Evolutionary conservation across 2,797 vertebrate genomes (phyloP).

Genomic region (Muraenolepis orangiensis): DNA sequence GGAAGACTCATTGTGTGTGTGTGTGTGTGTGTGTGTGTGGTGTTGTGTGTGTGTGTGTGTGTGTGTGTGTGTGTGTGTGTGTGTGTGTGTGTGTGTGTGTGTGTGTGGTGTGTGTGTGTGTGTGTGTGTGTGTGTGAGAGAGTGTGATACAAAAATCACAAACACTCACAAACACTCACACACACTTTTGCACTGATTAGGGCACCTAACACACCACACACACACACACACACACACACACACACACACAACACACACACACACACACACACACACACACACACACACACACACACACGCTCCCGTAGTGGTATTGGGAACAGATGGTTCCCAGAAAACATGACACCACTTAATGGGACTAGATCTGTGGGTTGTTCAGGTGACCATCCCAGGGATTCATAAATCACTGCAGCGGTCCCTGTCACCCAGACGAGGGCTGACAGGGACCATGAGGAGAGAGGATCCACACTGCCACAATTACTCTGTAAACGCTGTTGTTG

Average conservation of each 20-base stretch:
- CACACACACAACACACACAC: conserved; percentile 1
- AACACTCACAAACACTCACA: conserved; percentile 1
- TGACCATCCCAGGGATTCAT: conserved; percentile 39
- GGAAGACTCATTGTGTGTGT: too few species aligned
- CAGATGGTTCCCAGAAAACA: conserved; percentile 57
- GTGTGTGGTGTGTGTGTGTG: too few species aligned
- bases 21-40: too few species aligned
- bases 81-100: too few species aligned
- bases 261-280: conserved; percentile 4
- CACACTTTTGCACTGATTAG: background rate
- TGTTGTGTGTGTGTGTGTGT: too few species aligned
- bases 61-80: too few species aligned
- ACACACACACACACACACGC: background rate
- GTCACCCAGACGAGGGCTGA: conserved; percentile 51
- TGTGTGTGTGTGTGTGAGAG: too few species aligned
- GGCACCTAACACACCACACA: conserved; percentile 1
- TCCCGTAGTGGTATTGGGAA: conserved; percentile 52
- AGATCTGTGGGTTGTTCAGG: conserved; percentile 57
- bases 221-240: conserved; percentile 1
- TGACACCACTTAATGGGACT: conserved; percentile 53
- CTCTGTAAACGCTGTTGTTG: conserved; percentile 28
- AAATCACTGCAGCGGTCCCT: conserved; percentile 45
- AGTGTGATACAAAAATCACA: background rate
- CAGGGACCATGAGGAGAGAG: conserved; percentile 27
- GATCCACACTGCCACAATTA: conserved; percentile 40